phyloP scores from a whole-genome alignment of 2,113 vertebrate genomes.

The Onychostruthus taczanowskii region DNA sequence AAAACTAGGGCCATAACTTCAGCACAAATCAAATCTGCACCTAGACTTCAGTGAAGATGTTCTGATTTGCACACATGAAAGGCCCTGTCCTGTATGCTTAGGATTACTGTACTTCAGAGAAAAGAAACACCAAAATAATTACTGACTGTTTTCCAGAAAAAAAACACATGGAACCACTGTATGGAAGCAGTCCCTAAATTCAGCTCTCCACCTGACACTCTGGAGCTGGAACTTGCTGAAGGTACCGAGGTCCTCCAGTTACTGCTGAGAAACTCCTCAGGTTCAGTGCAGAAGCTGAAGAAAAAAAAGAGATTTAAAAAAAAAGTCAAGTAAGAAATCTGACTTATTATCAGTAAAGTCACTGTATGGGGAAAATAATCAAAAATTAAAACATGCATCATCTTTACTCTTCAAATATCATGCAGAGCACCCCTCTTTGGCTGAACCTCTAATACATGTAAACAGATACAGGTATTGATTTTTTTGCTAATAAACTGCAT shows the following conservation, averaged over 20 bases:
- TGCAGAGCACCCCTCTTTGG: neutral
- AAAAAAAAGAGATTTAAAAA: neutral
- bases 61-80: neutral
- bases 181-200: neutral
- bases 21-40: neutral
- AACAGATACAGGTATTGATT: neutral
- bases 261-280: neutral
- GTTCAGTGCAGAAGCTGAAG: neutral
- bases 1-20: neutral
- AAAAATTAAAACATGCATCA: neutral
- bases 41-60: neutral
- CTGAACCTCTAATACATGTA: neutral
- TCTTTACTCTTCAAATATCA: neutral
- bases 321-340: neutral
- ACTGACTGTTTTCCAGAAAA: neutral
- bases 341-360: neutral
- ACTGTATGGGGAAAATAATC: neutral
- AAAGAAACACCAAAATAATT: neutral
- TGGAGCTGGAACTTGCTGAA: neutral
- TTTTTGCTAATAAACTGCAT: conserved; percentile 36
- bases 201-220: accelerated
- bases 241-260: neutral
- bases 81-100: neutral
- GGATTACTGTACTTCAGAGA: neutral
- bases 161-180: neutral